phyloP scores from a whole-genome alignment of 2,797 vertebrate genomes.

The Paguma larvata region DNA sequence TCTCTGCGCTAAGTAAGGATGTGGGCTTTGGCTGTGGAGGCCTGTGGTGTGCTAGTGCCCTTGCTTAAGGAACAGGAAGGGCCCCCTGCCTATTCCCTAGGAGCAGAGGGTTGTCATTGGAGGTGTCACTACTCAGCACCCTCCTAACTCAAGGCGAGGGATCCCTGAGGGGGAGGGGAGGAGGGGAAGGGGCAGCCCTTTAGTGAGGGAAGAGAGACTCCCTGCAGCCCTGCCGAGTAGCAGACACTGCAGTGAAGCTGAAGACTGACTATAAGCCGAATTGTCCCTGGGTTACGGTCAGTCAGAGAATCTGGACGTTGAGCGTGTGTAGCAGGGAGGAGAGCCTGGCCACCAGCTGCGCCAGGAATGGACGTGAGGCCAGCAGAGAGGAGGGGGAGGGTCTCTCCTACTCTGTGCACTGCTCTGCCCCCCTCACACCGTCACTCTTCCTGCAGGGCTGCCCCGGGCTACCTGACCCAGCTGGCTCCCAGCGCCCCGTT shows the following conservation, averaged over 20 bases:
- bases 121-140: too few species aligned
- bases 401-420: rapidly evolving
- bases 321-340: not conserved
- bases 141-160: not conserved
- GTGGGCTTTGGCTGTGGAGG: not conserved
- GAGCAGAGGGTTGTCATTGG: not conserved
- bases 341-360: too few species aligned
- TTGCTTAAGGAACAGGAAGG: not conserved
- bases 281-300: not conserved
- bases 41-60: not conserved
- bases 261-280: not conserved
- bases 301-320: not conserved
- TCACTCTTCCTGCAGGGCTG: not conserved
- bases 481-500: rapidly evolving
- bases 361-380: rapidly evolving
- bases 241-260: not conserved
- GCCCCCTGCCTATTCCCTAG: not conserved
- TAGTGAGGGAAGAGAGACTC: too few species aligned
- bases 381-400: too few species aligned
- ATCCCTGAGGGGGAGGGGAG: not conserved
- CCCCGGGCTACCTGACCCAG: too few species aligned
- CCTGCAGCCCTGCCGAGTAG: not conserved
- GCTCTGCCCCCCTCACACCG: rapidly evolving
- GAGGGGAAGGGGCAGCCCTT: too few species aligned
- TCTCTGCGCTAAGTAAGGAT: not conserved